Evolutionary conservation across 2,797 vertebrate genomes (phyloP).

Genomic region (Synanceia verrucosa): DNA sequence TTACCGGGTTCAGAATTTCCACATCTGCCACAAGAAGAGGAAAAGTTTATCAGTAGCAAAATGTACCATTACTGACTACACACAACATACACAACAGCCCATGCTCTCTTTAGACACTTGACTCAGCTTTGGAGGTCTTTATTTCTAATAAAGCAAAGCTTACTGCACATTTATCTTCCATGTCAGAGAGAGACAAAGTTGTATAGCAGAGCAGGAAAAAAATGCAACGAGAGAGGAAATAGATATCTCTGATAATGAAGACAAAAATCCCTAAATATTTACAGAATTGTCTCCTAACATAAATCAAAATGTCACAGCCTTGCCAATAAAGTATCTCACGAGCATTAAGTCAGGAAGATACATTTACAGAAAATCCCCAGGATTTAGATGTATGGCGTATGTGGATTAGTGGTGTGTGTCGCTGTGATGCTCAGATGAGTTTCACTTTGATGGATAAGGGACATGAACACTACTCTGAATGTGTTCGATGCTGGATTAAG

Average conservation of each 20-base stretch:
- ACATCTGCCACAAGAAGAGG: constrained; percentile 69
- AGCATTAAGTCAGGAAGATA: constrained; percentile 58
- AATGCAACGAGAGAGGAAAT: constrained; percentile 43
- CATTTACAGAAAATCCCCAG: constrained; percentile 44
- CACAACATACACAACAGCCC: constrained; percentile 21
- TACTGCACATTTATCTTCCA: constrained; percentile 45
- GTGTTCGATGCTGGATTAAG: constrained; percentile 7
- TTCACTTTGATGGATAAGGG: constrained; percentile 37
- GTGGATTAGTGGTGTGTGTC: constrained; percentile 44
- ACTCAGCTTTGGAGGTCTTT: constrained; percentile 51
- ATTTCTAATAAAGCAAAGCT: constrained; percentile 67
- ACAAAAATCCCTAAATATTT: constrained; percentile 77
- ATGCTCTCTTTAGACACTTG: constrained; percentile 34
- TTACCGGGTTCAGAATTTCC: constrained; percentile 75
- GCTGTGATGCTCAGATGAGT: constrained; percentile 32
- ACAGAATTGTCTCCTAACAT: constrained; percentile 55
- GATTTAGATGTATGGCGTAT: constrained; percentile 52
- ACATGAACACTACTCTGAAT: constrained; percentile 17
- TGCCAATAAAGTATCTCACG: constrained; percentile 63
- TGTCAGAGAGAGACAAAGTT: constrained; percentile 21
- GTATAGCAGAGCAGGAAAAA: constrained; percentile 32
- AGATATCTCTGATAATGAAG: constrained; percentile 69
- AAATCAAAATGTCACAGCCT: constrained; percentile 47
- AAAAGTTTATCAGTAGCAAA: constrained; percentile 57
- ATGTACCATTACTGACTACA: constrained; percentile 22